These are phyloP conservation scores for Plebejus argus DNA, from an alignment of 2,888 invertebrate genomes.

Conservation along the genomic window DNA sequence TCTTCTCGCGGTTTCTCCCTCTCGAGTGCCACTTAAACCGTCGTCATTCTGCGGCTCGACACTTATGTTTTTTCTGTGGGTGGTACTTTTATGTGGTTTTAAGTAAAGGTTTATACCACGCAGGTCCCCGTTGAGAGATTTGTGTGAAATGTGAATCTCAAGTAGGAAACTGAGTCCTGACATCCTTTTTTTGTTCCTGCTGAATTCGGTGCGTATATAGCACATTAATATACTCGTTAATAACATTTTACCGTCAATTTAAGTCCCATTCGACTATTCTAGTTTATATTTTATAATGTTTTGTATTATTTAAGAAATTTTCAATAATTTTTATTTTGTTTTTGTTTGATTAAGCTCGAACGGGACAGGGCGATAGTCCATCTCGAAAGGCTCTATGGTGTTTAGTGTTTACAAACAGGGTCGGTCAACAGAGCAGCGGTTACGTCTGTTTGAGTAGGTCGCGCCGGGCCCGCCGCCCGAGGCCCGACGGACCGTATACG, in stretches of 20 bases:
- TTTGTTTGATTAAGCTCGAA: not conserved
- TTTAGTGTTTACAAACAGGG: constrained; percentile 37
- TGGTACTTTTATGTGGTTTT: not conserved
- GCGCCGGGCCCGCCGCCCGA: constrained; percentile 6
- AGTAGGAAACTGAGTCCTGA: not conserved
- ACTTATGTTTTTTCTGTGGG: constrained; percentile 18
- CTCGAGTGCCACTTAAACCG: constrained; percentile 32
- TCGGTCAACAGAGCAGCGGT: constrained; percentile 33
- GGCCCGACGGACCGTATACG: constrained; percentile 58
- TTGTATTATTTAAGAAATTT: not conserved
- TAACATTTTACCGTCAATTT: not conserved
- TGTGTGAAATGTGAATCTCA: constrained; percentile 11
- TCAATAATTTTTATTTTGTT: too few relatives aligned
- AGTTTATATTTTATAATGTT: not conserved
- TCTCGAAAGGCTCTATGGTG: not conserved
- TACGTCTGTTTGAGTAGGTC: constrained; percentile 26
- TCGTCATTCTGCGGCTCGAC: constrained; percentile 28
- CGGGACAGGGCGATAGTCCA: not conserved
- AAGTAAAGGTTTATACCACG: not conserved
- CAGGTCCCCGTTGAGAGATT: not conserved
- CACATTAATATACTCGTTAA: not conserved
- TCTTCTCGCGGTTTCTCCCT: constrained; percentile 11
- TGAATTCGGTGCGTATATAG: not conserved
- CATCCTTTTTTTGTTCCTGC: not conserved
- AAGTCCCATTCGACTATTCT: not conserved